Evolutionary conservation across 1,140 invertebrate genomes (phyloP).

Genomic region (Drosophila aff.): DNA sequence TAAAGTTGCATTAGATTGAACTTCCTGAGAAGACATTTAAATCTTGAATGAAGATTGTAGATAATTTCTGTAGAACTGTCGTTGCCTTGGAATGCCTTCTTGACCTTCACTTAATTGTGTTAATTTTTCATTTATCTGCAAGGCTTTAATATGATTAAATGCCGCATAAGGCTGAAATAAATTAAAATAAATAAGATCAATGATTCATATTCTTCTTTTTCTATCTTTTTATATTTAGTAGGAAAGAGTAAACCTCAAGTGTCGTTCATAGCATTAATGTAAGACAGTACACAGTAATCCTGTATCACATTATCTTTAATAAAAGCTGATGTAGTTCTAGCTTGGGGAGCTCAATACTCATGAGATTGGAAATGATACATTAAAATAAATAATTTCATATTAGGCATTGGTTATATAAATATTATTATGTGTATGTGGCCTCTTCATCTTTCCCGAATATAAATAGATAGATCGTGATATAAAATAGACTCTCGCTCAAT

Average conservation of each 20-base stretch:
- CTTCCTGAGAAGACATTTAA: neutral
- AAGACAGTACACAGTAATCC: neutral
- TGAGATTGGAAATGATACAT: neutral
- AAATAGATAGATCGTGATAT: slow-evolving; percentile 3
- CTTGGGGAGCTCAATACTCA: neutral
- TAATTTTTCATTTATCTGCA: neutral
- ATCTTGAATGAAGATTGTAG: neutral
- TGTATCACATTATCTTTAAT: neutral
- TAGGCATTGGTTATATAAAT: neutral
- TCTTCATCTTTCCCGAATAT: neutral
- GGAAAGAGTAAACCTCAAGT: neutral
- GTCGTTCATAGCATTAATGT: neutral
- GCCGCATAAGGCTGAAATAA: too few relatives aligned
- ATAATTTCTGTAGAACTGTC: neutral
- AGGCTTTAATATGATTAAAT: neutral
- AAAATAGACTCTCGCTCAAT: neutral
- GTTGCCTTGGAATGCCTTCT: neutral
- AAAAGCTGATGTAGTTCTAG: too few relatives aligned
- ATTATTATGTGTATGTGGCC: neutral
- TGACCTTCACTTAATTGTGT: neutral
- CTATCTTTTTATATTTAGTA: neutral
- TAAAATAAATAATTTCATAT: neutral
- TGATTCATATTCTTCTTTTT: too few relatives aligned
- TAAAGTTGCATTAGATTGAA: slow-evolving; percentile 21
- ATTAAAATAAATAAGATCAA: neutral